Evolutionary conservation across 2,888 invertebrate species (phyloP).

Genomic region (Macrosoma leucophasiata): DNA sequence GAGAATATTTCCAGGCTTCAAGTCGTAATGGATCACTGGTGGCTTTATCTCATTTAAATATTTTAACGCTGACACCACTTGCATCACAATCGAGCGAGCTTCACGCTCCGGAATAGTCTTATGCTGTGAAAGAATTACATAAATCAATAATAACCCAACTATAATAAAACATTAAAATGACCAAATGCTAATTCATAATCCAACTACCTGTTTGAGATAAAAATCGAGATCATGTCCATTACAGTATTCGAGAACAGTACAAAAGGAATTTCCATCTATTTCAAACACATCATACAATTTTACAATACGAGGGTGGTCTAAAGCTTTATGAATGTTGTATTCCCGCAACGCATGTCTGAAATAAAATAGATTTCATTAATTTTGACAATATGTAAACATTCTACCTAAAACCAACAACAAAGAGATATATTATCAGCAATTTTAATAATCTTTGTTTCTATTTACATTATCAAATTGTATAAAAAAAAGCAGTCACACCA

Average conservation of each 20-base stretch:
- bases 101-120: slow-evolving; percentile 99
- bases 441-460: too few relatives aligned
- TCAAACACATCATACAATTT: slow-evolving; percentile 99
- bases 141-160: background rate
- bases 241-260: slow-evolving; percentile 99
- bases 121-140: slow-evolving; percentile 79
- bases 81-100: slow-evolving; percentile 99
- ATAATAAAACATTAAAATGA: slow-evolving; percentile 3
- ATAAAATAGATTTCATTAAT: too few relatives aligned
- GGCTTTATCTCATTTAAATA: slow-evolving; percentile 99
- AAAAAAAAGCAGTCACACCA: too few relatives aligned
- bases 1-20: slow-evolving; percentile 99
- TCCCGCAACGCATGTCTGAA: slow-evolving; percentile 98
- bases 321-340: slow-evolving; percentile 99
- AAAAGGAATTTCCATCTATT: slow-evolving; percentile 99
- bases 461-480: too few relatives aligned
- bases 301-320: slow-evolving; percentile 99
- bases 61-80: slow-evolving; percentile 99
- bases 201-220: slow-evolving; percentile 95
- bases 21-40: slow-evolving; percentile 99
- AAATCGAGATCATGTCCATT: slow-evolving; percentile 99
- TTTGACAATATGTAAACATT: too few relatives aligned
- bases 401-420: slow-evolving; percentile 1
- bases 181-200: background rate
- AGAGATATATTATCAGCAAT: too few relatives aligned